phyloP scores from a whole-genome alignment of 2,888 invertebrate genomes.

The Caenorhabditis afra region DNA sequence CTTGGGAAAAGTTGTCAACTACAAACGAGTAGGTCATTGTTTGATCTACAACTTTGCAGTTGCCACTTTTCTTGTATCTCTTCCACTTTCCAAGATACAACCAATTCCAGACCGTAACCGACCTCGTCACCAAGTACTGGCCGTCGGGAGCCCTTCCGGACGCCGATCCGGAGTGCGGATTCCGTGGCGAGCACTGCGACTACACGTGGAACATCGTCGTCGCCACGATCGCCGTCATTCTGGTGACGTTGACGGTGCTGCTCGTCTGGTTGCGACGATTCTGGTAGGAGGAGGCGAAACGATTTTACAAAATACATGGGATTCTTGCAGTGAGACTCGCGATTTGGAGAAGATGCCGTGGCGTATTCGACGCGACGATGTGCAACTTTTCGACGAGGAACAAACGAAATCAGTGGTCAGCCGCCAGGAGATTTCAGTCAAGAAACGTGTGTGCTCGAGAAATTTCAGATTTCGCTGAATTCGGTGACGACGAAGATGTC shows the following conservation, averaged over 20 bases:
- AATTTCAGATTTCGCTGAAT: constrained; percentile 64
- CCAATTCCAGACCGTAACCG: constrained; percentile 56
- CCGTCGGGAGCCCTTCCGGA: constrained; percentile 64
- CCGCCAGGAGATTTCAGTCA: no score
- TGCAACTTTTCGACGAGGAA: constrained; percentile 68
- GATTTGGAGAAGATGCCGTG: constrained; percentile 69
- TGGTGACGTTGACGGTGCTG: constrained; percentile 23
- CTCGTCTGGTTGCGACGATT: constrained; percentile 40
- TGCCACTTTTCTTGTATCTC: no score
- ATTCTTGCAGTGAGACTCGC: constrained; percentile 50
- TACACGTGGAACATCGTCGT: constrained; percentile 62
- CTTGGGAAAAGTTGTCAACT: background rate
- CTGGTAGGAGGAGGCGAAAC: constrained; percentile 7
- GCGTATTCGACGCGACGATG: constrained; percentile 65
- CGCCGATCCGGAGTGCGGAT: constrained; percentile 67
- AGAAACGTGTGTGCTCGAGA: no score
- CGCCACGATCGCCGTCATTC: constrained; percentile 8
- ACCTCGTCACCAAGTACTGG: constrained; percentile 65
- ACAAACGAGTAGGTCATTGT: no score
- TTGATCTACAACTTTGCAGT: no score
- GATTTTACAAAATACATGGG: background rate
- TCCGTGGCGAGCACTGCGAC: constrained; percentile 65
- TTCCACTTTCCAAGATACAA: background rate
- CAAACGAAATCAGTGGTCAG: constrained; percentile 67
- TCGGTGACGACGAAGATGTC: constrained; percentile 66